Evolutionary conservation across 2,888 invertebrate species (phyloP).

Genomic region (Lutraria lutraria): DNA sequence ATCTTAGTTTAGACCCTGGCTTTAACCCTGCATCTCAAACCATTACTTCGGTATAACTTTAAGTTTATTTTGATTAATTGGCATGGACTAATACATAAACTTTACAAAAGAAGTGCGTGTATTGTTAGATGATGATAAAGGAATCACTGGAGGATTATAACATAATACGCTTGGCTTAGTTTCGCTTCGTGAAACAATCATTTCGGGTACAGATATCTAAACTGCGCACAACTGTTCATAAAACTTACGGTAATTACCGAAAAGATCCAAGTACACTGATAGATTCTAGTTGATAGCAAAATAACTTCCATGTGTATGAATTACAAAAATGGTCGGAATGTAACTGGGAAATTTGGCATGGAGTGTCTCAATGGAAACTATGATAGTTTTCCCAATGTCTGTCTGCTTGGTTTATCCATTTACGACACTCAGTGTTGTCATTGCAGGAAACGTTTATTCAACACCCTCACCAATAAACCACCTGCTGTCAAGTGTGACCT

Average conservation of each 20-base stretch:
- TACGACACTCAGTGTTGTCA: not conserved
- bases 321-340: conserved; percentile 51
- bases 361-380: conserved; percentile 20
- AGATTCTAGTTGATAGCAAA: conserved; percentile 36
- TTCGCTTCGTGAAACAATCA: not conserved
- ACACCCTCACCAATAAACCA: not conserved
- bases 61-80: too few relatives aligned
- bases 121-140: too few relatives aligned
- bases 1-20: too few relatives aligned
- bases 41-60: too few relatives aligned
- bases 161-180: not conserved
- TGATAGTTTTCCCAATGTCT: conserved; percentile 28
- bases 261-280: not conserved
- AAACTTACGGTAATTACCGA: conserved; percentile 12
- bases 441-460: not conserved
- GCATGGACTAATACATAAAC: too few relatives aligned
- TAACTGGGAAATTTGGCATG: conserved; percentile 20
- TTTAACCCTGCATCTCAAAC: too few relatives aligned
- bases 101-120: too few relatives aligned
- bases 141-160: too few relatives aligned
- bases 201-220: not conserved
- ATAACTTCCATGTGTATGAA: conserved; percentile 53
- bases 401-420: conserved; percentile 27
- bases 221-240: conserved; percentile 6
- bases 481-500: not conserved